A percentile compares a stretch with the other conserved stretches of the same genome.
Evolutionary conservation across 2,797 vertebrate genomes (phyloP).

Genomic region (Lophotriccus pileatus): DNA sequence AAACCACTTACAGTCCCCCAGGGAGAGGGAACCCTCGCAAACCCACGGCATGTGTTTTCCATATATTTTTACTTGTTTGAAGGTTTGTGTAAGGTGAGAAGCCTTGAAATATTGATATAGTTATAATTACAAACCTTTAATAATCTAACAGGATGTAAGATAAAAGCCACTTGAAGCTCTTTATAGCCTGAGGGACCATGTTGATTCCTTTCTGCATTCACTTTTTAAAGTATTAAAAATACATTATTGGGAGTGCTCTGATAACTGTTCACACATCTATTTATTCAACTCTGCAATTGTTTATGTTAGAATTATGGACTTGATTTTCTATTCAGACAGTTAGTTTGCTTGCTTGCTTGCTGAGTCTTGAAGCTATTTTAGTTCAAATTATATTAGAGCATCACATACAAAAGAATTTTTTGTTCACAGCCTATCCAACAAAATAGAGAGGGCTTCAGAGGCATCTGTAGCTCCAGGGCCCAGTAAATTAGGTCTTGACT

Average conservation of each 20-base stretch:
- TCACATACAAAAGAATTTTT: constrained; percentile 19
- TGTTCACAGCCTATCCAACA: background rate
- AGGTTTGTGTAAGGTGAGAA: background rate
- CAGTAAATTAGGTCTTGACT: constrained; percentile 41
- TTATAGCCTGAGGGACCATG: constrained; percentile 30
- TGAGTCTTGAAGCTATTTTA: constrained; percentile 37
- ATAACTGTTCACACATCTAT: constrained; percentile 20
- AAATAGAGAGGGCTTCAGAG: constrained; percentile 15
- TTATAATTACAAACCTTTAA: constrained; percentile 46
- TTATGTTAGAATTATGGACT: constrained; percentile 47
- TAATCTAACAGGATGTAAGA: constrained; percentile 34
- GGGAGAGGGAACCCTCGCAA: no score
- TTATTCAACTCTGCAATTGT: constrained; percentile 39
- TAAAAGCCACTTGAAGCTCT: constrained; percentile 39
- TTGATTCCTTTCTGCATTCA: constrained; percentile 11
- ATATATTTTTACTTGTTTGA: background rate
- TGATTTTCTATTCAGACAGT: constrained; percentile 23
- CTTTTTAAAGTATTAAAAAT: constrained; percentile 52
- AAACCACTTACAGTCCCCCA: no score
- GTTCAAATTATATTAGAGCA: constrained; percentile 23
- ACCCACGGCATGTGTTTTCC: background rate
- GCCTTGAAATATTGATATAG: constrained; percentile 28
- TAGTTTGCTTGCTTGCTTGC: background rate
- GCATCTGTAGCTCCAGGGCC: constrained; percentile 17
- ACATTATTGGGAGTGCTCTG: constrained; percentile 25